Evolutionary conservation across 2,888 invertebrate species (phyloP).

Genomic region (Athalia cordata): DNA sequence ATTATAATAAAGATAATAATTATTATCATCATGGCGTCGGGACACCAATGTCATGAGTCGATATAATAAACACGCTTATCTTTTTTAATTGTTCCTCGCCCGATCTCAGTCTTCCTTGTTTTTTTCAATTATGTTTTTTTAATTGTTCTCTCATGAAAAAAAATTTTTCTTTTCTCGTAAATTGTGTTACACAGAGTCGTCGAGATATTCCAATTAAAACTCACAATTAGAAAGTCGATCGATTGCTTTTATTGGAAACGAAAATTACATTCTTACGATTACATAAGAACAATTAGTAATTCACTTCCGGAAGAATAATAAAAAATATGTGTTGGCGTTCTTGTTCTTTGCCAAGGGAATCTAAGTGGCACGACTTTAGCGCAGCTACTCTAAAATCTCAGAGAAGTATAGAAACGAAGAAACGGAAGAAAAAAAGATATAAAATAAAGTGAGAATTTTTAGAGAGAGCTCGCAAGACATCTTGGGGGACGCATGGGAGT

Average conservation of each 20-base stretch:
- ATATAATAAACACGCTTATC: background rate
- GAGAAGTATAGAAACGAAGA: background rate
- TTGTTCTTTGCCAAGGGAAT: no score
- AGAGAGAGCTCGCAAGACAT: constrained; percentile 47
- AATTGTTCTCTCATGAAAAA: constrained; percentile 9
- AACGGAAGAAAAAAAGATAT: no score
- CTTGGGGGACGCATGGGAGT: constrained; percentile 51
- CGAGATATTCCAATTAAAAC: constrained; percentile 36
- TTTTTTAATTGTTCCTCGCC: no score
- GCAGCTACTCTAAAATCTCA: constrained; percentile 9
- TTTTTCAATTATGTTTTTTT: background rate
- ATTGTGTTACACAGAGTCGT: constrained; percentile 14
- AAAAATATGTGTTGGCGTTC: no score
- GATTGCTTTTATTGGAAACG: background rate
- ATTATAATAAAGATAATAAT: constrained; percentile 13
- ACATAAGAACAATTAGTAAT: background rate
- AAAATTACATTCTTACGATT: background rate
- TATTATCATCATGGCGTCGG: background rate
- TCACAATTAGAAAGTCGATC: constrained; percentile 33
- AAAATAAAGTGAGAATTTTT: no score
- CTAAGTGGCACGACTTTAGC: background rate
- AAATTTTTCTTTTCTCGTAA: background rate
- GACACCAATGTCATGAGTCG: constrained; percentile 10
- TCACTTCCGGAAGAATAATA: no score
- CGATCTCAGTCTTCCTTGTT: background rate